These are phyloP conservation scores for Astyanax mexicanus DNA, from an alignment of 2,797 vertebrate genomes.

Conservation along the genomic window DNA sequence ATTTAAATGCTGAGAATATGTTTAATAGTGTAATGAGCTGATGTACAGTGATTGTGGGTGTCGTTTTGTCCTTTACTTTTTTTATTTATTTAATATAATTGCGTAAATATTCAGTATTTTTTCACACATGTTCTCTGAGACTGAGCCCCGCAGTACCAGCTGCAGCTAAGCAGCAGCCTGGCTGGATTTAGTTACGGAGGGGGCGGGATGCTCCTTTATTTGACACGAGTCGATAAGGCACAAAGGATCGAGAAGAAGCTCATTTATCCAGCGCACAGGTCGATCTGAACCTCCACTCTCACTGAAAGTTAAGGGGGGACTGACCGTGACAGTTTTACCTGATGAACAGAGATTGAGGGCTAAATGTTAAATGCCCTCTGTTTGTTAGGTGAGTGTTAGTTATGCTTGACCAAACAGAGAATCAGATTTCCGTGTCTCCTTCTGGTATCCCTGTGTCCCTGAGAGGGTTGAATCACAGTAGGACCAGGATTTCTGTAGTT, in stretches of 20 bases:
- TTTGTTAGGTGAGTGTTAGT: not conserved
- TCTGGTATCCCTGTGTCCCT: not conserved
- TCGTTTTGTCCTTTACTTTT: too few species aligned
- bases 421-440: not conserved
- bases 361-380: not conserved
- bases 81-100: too few species aligned
- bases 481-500: too few species aligned
- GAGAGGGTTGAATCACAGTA: too few species aligned
- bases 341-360: not conserved
- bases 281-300: slow-evolving; percentile 1
- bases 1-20: too few species aligned
- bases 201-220: slow-evolving; percentile 17
- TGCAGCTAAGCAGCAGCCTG: slow-evolving; percentile 10
- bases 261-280: slow-evolving; percentile 33
- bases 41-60: too few species aligned
- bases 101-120: too few species aligned
- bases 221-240: slow-evolving; percentile 13
- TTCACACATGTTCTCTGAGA: not conserved
- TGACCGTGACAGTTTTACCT: not conserved
- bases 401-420: not conserved
- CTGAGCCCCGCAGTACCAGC: not conserved
- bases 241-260: slow-evolving; percentile 19
- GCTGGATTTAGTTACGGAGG: slow-evolving; percentile 15
- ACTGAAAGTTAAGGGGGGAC: not conserved
- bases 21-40: too few species aligned